Base-by-base conservation (phyloP, 2,113 vertebrate genomes). In the Ondatra zibethicus region DNA sequence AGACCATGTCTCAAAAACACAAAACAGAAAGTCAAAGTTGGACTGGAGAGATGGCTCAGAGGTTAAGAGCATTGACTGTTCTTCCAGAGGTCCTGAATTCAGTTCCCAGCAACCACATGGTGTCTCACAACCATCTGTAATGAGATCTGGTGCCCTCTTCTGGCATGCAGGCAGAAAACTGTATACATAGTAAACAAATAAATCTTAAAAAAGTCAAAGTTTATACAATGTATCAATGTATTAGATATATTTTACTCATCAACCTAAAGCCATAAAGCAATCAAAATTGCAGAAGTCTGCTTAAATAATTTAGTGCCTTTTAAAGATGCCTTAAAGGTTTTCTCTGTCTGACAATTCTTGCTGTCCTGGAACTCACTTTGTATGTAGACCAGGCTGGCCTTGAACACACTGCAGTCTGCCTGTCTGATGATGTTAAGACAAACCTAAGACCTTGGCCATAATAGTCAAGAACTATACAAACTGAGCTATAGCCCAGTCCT, bases 291-390 rank as follows among this genome's bases (percentile, higher is more conserved):
- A 85, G 36, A 95, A 77, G 87, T 92, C 65, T 65, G 16, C 4
- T 11, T 93, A 92, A 29, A 84, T 82, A 96, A 76, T 88, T 96
- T 93, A 95, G 63, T 91, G 23, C 39, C 89, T 93, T 55, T 95
- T 77, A 39, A 14, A 47, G 84, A 9, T 55, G 27, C 39, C 16
- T 66, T 17, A 68, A 33, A 33, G 55, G 55, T 55, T 55, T 55
- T 55, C 55, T 55, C 55, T 55, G 55, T 55, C 17, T 55, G 55
- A 55, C 55, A 55, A 55, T 55, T 55, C 55, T 55, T 55, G 55
- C 55, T 55, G 16, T 55, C 55, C 11, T 55, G 55, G 55, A 55
- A 55, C 55, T 55, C 55, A 17, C 55, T 55, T 55, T 55, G 16
- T 55, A 17, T 55, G 55, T 55, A 55, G 55, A 55, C 55, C 16